Percentiles rank a stretch among this genome's conserved stretches.
phyloP scores from a whole-genome alignment of 2,797 vertebrate species.

The Megalops cyprinoides region DNA sequence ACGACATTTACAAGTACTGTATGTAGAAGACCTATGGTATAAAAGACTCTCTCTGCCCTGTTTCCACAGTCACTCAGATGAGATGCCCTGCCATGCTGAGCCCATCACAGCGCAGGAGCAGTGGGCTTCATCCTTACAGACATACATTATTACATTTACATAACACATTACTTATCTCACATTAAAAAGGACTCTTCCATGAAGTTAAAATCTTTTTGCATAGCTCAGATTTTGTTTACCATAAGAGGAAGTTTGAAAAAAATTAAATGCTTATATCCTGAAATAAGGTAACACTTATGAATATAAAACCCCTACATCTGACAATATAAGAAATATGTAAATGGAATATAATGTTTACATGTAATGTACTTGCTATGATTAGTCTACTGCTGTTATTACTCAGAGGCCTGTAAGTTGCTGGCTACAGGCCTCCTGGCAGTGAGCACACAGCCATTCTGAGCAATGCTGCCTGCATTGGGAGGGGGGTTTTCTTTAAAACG shows the following conservation, averaged over 20 bases:
- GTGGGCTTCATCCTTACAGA: too few relatives aligned
- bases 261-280: neutral
- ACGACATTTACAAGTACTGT: too few relatives aligned
- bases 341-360: neutral
- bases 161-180: neutral
- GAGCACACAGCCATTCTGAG: neutral
- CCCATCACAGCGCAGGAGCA: too few relatives aligned
- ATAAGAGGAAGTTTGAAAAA: neutral
- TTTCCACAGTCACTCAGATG: too few relatives aligned
- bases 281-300: neutral
- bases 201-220: neutral
- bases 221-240: neutral
- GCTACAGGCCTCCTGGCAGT: neutral
- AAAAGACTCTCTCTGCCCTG: too few relatives aligned
- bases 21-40: too few relatives aligned
- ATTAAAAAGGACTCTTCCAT: neutral
- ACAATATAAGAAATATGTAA: neutral
- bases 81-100: too few relatives aligned
- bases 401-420: neutral
- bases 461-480: conserved; percentile 16
- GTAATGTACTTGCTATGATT: neutral
- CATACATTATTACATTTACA: too few relatives aligned
- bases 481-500: too few relatives aligned
- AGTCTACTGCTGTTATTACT: neutral
- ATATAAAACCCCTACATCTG: neutral